A percentile compares a stretch with the other conserved stretches of the same genome.
Evolutionary conservation across 2,797 vertebrate species (phyloP).

Genomic region (Otus scops): DNA sequence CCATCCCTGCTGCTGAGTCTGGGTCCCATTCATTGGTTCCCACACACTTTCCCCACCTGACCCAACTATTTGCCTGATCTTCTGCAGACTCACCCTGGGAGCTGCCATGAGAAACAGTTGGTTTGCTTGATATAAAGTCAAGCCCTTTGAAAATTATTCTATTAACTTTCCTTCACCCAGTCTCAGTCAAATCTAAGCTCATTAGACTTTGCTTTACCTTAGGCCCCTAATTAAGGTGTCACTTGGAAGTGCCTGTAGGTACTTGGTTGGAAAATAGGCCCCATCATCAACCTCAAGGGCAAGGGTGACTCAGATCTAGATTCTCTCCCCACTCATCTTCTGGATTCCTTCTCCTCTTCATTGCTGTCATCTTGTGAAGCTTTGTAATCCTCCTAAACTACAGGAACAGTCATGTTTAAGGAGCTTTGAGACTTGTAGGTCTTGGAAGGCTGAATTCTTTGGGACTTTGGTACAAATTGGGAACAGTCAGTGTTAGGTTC

Average conservation of each 20-base stretch:
- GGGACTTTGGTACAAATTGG: not conserved
- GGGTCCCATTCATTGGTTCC: not conserved
- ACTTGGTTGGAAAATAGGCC: not conserved
- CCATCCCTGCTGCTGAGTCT: not conserved
- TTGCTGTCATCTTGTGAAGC: not conserved
- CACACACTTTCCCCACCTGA: not conserved
- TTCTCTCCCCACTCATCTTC: not conserved
- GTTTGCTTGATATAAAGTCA: not conserved
- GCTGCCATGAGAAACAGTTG: not conserved
- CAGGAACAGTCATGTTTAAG: not conserved
- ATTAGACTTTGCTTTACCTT: not conserved
- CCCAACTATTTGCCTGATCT: not conserved
- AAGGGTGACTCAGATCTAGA: not conserved
- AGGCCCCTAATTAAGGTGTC: not conserved
- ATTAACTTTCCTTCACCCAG: not conserved
- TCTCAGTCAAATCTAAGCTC: not conserved
- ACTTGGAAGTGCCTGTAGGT: not conserved
- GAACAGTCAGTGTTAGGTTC: too few relatives aligned
- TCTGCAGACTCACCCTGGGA: not conserved
- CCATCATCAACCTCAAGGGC: not conserved
- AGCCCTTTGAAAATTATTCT: not conserved
- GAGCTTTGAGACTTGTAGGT: not conserved
- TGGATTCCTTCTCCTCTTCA: not conserved
- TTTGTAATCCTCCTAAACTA: not conserved
- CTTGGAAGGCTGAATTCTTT: not conserved